These are phyloP conservation scores for Callyntrura sp. DNA, from an alignment of 2,888 invertebrate species.

Conservation along the genomic window DNA sequence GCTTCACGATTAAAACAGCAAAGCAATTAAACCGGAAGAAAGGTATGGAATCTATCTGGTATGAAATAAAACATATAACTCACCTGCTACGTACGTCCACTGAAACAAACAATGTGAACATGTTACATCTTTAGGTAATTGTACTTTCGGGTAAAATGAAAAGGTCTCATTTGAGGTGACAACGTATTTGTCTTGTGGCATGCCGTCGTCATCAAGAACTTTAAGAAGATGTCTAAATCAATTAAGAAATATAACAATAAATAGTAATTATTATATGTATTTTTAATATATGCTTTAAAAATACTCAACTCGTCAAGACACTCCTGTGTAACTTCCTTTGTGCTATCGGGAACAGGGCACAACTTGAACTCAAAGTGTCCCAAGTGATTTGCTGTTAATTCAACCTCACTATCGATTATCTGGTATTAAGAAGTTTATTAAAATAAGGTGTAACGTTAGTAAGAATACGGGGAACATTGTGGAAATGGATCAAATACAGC, in stretches of 20 bases:
- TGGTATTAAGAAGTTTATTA: conserved; percentile 84
- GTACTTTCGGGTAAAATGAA: conserved; percentile 87
- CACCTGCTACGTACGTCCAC: conserved; percentile 96
- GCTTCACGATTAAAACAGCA: conserved; percentile 86
- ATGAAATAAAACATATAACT: conserved; percentile 20
- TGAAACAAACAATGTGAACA: conserved; percentile 96
- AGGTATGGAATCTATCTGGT: conserved; percentile 36
- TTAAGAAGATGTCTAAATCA: conserved; percentile 89
- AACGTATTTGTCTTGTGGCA: conserved; percentile 85
- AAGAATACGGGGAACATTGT: too few relatives aligned
- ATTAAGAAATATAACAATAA: not conserved
- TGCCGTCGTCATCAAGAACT: conserved; percentile 89
- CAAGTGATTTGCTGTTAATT: conserved; percentile 94
- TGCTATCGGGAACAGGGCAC: conserved; percentile 94
- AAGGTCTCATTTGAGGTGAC: conserved; percentile 54
- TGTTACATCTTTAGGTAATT: conserved; percentile 92
- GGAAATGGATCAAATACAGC: too few relatives aligned
- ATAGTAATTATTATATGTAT: too few relatives aligned
- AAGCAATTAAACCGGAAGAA: not conserved
- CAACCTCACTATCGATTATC: conserved; percentile 94
- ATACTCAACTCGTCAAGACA: conserved; percentile 91
- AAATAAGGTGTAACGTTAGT: too few relatives aligned
- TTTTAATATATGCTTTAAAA: not conserved
- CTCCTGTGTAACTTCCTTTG: conserved; percentile 91
- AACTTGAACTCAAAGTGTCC: conserved; percentile 94